Evolutionary conservation across 2,113 vertebrate species (phyloP), one percentile per base, ranked within the genome.

Genomic region (Festucalex cinctus): DNA sequence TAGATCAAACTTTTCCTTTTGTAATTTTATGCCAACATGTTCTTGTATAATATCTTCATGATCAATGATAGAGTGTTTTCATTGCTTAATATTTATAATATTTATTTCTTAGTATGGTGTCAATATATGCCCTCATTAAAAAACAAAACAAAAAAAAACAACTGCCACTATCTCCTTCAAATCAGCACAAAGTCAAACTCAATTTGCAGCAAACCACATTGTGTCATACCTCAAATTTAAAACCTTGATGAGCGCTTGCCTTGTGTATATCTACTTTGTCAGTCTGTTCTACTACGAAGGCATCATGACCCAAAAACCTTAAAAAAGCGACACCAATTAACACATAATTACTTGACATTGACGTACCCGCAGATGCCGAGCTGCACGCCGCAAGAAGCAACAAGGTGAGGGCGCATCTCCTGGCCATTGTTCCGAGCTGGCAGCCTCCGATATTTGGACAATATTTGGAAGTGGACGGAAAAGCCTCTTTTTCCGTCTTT

Each of bases 351-450:
- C 26, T 46, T 22, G 32, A 19, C 17, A 20, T 41, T 69, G 44
- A 66, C 88, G 69, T 90, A 92, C 92, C 91, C 90, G 88, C 88
- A 73, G 76, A 83, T 43, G 79, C 76, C 61, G 83, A 37, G 79
- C 74, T 80, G 69, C 71, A 88, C 39, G 88, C 56, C 35, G 83
- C 67, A 8, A 91, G 79, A 22, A 92, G 75, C 20, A 90, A 53
- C 39, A 78, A 26, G 6, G 68, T 51, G 28, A 77, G 5, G 46
- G 28, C 16, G 51, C 48, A 66, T 75, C 69, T 78, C 76, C 36
- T 68, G 28, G 84, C 65, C 90, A 92, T 91, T 36, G 44, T 49
- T 59, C 13, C 3, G 57, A 66, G 69, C 59, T 68, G 68, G 70
- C 60, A 68, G 75, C 37, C 73, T 78, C 73, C 73, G 63, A 72